Conservation (phyloP, 2,888 invertebrate genomes). For the Opisthograptis luteolata region DNA sequence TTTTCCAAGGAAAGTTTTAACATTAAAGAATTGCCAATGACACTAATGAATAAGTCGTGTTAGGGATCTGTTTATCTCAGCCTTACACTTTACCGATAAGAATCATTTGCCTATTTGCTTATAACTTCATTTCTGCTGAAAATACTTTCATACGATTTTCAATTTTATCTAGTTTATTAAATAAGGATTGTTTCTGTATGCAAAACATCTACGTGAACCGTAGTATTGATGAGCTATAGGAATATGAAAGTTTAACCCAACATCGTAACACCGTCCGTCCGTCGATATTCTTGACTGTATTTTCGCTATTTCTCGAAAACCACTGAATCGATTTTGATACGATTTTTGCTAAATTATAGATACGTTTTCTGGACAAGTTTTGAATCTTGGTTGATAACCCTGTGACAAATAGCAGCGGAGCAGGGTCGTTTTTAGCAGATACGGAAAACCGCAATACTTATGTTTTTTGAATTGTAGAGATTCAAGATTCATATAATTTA, state of each 20-base stretch:
- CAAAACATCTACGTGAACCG: neutral
- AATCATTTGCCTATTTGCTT: neutral
- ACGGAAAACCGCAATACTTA: no score
- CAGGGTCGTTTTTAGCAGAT: neutral
- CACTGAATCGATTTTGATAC: neutral
- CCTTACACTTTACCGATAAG: no score
- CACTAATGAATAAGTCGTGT: no score
- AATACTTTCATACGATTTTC: neutral
- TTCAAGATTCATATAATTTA: no score
- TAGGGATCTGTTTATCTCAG: no score
- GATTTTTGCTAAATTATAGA: neutral
- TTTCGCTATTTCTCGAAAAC: neutral
- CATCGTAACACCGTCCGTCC: no score
- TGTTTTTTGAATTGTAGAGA: no score
- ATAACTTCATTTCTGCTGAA: neutral
- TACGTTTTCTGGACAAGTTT: neutral
- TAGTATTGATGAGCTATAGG: neutral
- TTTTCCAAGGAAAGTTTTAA: neutral
- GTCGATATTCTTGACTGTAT: neutral
- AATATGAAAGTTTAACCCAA: neutral
- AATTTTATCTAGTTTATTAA: neutral
- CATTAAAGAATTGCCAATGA: no score
- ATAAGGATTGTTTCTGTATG: neutral
- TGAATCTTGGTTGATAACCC: neutral
- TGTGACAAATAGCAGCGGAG: neutral